Evolutionary conservation across 2,888 invertebrate species (phyloP).

Genomic region (Chrysodeixis includens): DNA sequence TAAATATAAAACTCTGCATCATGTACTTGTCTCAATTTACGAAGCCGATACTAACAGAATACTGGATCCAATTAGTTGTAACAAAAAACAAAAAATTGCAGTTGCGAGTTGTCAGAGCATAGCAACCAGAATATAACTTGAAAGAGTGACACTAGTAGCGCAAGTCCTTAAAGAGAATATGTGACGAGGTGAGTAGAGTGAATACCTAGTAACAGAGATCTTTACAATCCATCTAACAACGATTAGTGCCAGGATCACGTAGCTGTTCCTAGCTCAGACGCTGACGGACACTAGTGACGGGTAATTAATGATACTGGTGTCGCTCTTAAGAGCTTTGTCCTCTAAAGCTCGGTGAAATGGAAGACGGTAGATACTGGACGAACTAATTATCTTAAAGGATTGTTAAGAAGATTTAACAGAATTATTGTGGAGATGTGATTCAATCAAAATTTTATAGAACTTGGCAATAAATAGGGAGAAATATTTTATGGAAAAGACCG

Average conservation of each 20-base stretch:
- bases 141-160: not conserved
- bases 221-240: constrained; percentile 28
- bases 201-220: constrained; percentile 5
- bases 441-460: no score
- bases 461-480: not conserved
- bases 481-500: no score
- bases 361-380: not conserved
- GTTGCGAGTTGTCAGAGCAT: not conserved
- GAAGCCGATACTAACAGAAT: not conserved
- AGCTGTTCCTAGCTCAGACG: constrained; percentile 25
- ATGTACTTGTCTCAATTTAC: constrained; percentile 3
- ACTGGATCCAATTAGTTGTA: not conserved
- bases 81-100: not conserved
- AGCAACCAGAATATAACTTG: not conserved
- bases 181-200: not conserved
- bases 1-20: constrained; percentile 6
- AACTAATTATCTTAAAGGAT: constrained; percentile 7
- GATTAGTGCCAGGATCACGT: constrained; percentile 32
- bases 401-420: not conserved
- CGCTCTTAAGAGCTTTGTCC: constrained; percentile 29
- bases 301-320: constrained; percentile 33
- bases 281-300: constrained; percentile 22
- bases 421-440: not conserved
- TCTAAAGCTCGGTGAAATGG: constrained; percentile 13
- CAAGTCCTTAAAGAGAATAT: constrained; percentile 8